These are phyloP conservation scores for Henricia sp. DNA, from an alignment of 53 echinoderm and acorn worm species.

Conservation along the genomic window DNA sequence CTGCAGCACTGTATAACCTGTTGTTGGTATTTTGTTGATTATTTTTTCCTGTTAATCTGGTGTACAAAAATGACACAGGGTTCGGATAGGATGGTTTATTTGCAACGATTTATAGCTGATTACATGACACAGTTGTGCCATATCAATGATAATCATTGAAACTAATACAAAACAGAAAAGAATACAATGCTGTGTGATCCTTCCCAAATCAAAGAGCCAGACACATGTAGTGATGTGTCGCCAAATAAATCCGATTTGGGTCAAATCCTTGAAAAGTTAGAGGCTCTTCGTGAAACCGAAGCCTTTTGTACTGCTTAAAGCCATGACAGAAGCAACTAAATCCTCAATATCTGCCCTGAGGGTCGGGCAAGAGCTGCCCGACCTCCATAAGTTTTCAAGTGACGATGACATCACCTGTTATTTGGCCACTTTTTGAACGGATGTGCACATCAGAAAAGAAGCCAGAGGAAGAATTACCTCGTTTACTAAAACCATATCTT, in stretches of 20 bases:
- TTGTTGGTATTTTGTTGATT: no score
- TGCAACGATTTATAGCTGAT: slow-evolving; percentile 35
- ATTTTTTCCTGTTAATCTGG: not conserved
- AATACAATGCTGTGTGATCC: slow-evolving; percentile 32
- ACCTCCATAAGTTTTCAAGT: slow-evolving; percentile 25
- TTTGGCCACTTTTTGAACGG: no score
- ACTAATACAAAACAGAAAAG: slow-evolving; percentile 12
- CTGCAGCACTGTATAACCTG: no score
- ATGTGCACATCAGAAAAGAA: slow-evolving; percentile 3
- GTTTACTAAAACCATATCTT: slow-evolving; percentile 43
- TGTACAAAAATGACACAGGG: not conserved
- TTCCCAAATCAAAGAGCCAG: slow-evolving; percentile 16
- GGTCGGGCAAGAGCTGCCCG: no score
- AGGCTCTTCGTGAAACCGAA: no score
- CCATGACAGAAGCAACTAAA: no score
- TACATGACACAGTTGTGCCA: slow-evolving; percentile 23
- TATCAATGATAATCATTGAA: slow-evolving; percentile 19
- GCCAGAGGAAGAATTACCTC: slow-evolving; percentile 6
- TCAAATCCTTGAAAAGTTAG: no score
- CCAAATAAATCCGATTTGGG: no score
- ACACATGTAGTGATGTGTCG: no score
- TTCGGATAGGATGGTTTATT: slow-evolving; percentile 2
- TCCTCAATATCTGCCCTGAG: no score
- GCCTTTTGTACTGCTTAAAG: no score
- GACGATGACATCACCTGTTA: no score